phyloP scores from a whole-genome alignment of 2,113 vertebrate species.

The Mirza zaza region DNA sequence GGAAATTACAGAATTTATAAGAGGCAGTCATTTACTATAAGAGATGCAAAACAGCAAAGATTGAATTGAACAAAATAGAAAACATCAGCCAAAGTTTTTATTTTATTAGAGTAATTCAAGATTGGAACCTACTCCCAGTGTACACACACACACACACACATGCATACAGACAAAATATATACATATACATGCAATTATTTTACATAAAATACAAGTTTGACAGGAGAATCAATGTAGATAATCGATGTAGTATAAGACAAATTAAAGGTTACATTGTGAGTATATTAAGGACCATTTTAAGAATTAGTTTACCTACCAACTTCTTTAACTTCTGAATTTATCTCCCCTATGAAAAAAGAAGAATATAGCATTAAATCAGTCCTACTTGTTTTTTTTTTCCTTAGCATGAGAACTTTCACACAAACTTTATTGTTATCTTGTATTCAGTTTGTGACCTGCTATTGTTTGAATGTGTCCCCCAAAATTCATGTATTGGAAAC shows the following conservation, averaged over 20 bases:
- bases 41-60: neutral
- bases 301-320: neutral
- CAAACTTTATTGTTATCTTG: neutral
- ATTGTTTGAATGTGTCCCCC: neutral
- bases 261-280: neutral
- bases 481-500: neutral
- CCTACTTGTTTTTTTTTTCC: neutral
- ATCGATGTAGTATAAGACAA: neutral
- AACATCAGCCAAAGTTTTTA: neutral
- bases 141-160: neutral
- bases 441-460: neutral
- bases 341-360: neutral
- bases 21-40: neutral
- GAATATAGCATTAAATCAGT: neutral
- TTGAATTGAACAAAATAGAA: neutral
- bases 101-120: neutral
- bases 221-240: neutral
- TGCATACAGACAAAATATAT: neutral
- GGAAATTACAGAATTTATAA: neutral
- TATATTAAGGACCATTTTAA: neutral
- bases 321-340: neutral
- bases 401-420: neutral
- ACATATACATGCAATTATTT: neutral
- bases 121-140: neutral
- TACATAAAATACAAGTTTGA: neutral